phyloP scores from a whole-genome alignment of 2,113 vertebrate species.

The Ctenomys sociabilis region DNA sequence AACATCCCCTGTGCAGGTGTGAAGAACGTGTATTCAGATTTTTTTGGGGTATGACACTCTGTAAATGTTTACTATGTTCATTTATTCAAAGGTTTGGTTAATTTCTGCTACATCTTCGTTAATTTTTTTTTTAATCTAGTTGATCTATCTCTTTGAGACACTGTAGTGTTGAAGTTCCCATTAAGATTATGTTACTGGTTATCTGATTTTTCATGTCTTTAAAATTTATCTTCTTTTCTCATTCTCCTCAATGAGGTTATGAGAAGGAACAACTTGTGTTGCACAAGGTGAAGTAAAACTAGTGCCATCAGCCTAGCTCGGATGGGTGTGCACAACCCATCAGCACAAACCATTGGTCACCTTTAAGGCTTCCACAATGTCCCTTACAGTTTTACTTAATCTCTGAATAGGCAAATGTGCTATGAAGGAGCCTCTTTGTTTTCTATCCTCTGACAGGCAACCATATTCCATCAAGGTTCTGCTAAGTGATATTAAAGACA shows the following conservation, averaged over 20 bases:
- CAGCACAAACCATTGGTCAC: neutral
- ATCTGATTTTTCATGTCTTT: no score
- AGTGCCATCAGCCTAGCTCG: neutral
- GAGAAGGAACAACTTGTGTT: conserved; percentile 34
- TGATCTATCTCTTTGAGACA: no score
- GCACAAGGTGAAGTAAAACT: neutral
- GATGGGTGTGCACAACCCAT: neutral
- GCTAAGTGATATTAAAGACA: conserved; percentile 19
- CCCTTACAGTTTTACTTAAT: conserved; percentile 61
- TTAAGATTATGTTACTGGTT: no score
- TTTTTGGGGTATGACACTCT: no score
- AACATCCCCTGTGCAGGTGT: no score
- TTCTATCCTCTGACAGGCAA: conserved; percentile 19
- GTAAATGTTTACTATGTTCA: no score
- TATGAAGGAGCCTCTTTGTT: conserved; percentile 25
- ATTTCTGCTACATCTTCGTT: no score
- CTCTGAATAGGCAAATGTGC: conserved; percentile 65
- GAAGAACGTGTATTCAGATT: no score
- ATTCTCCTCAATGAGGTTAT: neutral
- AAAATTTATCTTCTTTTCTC: neutral
- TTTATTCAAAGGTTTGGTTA: no score
- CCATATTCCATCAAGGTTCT: neutral
- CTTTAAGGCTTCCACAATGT: conserved; percentile 65
- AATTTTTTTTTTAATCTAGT: no score
- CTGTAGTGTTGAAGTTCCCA: no score